phyloP scores from a whole-genome alignment of 2,888 invertebrate genomes.

The Eupeodes latifasciatus region DNA sequence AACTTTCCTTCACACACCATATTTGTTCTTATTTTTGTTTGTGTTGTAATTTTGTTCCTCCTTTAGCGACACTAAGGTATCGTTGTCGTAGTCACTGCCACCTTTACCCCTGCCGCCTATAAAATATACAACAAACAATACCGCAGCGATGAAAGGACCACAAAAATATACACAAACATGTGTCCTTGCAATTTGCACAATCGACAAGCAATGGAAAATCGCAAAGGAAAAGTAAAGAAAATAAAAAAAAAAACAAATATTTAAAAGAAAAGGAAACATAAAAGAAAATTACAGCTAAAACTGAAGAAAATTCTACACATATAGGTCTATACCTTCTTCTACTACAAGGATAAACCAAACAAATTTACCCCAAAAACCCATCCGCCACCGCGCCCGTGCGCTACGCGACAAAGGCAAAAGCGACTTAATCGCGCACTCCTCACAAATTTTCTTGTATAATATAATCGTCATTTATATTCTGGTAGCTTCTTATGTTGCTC shows the following conservation, averaged over 20 bases:
- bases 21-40: not conserved
- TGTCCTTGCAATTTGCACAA: slow-evolving; percentile 67
- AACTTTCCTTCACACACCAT: slow-evolving; percentile 40
- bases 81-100: not conserved
- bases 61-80: not conserved
- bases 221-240: not conserved
- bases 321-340: too few species aligned
- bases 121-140: slow-evolving; percentile 53
- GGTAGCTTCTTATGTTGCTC: slow-evolving; percentile 40
- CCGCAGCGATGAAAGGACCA: slow-evolving; percentile 6
- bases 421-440: not conserved
- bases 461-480: slow-evolving; percentile 40
- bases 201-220: slow-evolving; percentile 54
- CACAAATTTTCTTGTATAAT: not conserved
- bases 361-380: slow-evolving; percentile 41
- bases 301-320: slow-evolving; percentile 50
- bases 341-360: slow-evolving; percentile 60
- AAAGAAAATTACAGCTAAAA: slow-evolving; percentile 62
- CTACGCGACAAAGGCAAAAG: too few species aligned
- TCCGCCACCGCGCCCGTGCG: not conserved
- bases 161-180: slow-evolving; percentile 16
- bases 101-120: not conserved
- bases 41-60: not conserved
- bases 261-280: slow-evolving; percentile 42
- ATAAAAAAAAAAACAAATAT: slow-evolving; percentile 19